Evolutionary conservation across 2,888 invertebrate genomes (phyloP).

Genomic region (Standfussiana lucernea): DNA sequence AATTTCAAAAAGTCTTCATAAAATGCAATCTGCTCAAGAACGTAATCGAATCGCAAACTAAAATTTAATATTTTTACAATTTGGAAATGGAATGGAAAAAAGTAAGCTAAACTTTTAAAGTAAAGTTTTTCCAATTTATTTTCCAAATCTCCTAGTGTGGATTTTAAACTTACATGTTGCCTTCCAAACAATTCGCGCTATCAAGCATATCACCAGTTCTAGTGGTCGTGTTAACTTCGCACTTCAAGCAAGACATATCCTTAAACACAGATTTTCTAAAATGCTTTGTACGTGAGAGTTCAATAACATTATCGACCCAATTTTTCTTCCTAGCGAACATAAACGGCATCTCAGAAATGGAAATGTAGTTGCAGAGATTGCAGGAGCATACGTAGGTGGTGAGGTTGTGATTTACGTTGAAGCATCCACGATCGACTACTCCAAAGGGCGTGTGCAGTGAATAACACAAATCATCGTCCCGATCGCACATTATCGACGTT

Average conservation of each 20-base stretch:
- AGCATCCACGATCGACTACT: constrained; percentile 83
- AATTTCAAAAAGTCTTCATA: not conserved
- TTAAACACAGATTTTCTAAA: constrained; percentile 80
- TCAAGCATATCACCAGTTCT: constrained; percentile 70
- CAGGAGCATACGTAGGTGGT: constrained; percentile 83
- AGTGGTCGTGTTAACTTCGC: constrained; percentile 79
- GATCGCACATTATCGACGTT: constrained; percentile 75
- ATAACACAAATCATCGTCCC: constrained; percentile 81
- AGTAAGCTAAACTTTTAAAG: not conserved
- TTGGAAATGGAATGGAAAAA: not conserved
- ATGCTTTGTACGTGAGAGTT: constrained; percentile 78
- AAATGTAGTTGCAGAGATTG: constrained; percentile 84
- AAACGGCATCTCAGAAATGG: constrained; percentile 83
- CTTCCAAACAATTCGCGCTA: constrained; percentile 79
- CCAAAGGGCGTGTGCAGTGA: constrained; percentile 85
- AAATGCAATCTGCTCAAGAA: not conserved
- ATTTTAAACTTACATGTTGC: constrained; percentile 79
- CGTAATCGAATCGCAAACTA: not conserved
- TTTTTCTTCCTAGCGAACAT: constrained; percentile 78
- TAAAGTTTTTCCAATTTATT: not conserved
- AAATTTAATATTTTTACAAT: not conserved
- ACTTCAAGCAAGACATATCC: constrained; percentile 83
- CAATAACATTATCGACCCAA: constrained; percentile 83
- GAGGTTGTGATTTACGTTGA: constrained; percentile 78
- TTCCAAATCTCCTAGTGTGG: not conserved